Conservation (phyloP, 2,113 vertebrate genomes). For the Indicator indicator region DNA sequence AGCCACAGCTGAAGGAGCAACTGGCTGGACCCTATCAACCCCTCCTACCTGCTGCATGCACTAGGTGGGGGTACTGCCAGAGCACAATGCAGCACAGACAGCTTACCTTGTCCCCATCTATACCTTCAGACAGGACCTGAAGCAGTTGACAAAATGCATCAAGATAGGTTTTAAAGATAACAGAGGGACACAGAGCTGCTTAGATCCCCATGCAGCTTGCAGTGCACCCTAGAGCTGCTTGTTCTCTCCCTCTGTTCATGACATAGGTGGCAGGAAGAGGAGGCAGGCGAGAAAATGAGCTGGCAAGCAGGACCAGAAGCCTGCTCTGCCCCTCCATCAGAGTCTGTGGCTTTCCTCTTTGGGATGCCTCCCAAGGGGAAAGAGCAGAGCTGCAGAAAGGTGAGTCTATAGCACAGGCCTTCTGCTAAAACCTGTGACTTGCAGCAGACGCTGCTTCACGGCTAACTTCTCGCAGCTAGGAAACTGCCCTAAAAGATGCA, state of each 20-base stretch:
- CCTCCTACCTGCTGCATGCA: not conserved
- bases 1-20: not conserved
- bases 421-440: not conserved
- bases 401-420: not conserved
- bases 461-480: slow-evolving; percentile 44
- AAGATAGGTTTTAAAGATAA: not conserved
- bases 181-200: not conserved
- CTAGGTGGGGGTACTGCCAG: not conserved
- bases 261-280: not conserved
- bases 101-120: fast-evolving
- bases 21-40: not conserved
- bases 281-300: not conserved
- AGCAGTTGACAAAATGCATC: not conserved
- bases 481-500: slow-evolving; percentile 41
- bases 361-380: not conserved
- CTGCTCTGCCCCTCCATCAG: not conserved
- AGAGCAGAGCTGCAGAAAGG: not conserved
- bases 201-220: not conserved
- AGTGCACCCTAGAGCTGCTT: not conserved
- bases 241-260: not conserved
- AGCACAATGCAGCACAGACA: fast-evolving
- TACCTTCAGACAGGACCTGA: not conserved
- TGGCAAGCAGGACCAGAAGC: not conserved
- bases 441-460: not conserved
- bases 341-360: not conserved